Evolutionary conservation across 2,113 vertebrate genomes (phyloP).

Genomic region (Muscicapa adusta): DNA sequence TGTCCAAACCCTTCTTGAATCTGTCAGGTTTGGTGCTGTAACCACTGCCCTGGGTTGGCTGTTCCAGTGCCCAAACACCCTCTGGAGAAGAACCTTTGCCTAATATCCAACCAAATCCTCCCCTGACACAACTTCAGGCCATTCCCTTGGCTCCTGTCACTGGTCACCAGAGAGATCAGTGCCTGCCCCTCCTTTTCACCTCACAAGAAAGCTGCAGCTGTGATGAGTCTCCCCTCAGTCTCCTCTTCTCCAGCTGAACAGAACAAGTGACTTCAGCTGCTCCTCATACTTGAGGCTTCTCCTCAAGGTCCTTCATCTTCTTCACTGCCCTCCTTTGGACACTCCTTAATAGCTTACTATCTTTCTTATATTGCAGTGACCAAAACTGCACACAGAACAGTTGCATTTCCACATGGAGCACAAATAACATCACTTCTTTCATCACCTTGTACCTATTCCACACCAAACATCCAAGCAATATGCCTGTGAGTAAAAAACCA

Average conservation of each 20-base stretch:
- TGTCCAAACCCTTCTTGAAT: background rate
- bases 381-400: background rate
- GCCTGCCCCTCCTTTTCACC: background rate
- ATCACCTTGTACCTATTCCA: background rate
- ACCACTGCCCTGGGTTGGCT: background rate
- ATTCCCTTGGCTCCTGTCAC: background rate
- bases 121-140: background rate
- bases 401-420: background rate
- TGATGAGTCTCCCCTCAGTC: background rate
- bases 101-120: background rate
- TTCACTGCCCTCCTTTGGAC: background rate
- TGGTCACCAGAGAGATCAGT: background rate
- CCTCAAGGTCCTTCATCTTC: background rate
- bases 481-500: rapidly evolving
- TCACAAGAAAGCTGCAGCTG: background rate
- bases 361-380: background rate
- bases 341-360: background rate
- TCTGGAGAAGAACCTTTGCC: background rate
- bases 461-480: background rate
- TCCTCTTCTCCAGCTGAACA: background rate
- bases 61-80: background rate
- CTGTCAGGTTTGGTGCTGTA: background rate
- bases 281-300: background rate
- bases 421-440: background rate
- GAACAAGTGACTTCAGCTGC: background rate